These are phyloP conservation scores for Poicephalus meyeri DNA, from an alignment of 2,113 vertebrate species.

Conservation along the genomic window DNA sequence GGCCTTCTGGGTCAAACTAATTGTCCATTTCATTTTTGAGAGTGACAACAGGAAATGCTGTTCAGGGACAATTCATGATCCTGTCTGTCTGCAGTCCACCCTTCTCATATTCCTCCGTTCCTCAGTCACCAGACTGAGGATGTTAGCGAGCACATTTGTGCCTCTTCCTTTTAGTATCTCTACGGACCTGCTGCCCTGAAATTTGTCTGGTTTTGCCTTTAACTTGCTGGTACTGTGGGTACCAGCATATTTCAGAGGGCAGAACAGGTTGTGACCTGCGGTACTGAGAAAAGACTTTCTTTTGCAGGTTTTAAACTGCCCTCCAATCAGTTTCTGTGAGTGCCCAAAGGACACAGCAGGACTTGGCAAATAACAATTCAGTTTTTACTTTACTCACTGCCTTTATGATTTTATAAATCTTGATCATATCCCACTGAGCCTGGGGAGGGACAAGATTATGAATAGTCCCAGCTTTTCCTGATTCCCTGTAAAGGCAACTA, in stretches of 20 bases:
- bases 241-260: neutral
- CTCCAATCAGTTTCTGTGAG: neutral
- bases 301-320: neutral
- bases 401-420: neutral
- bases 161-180: neutral
- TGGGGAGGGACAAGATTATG: neutral
- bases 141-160: fast-evolving
- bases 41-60: neutral
- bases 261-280: neutral
- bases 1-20: constrained; percentile 5
- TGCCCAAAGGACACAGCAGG: neutral
- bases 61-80: neutral
- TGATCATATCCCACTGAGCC: neutral
- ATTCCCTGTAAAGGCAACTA: neutral
- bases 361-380: neutral
- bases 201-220: neutral
- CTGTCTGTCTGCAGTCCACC: neutral
- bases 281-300: neutral
- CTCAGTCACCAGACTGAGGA: fast-evolving
- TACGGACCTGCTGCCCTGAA: neutral
- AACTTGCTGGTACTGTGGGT: neutral
- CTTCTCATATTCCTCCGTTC: neutral
- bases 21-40: neutral
- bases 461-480: neutral
- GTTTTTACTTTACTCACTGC: neutral